These are phyloP conservation scores for Lepidurus couesii DNA, from an alignment of 1,140 invertebrate species.

Conservation along the genomic window DNA sequence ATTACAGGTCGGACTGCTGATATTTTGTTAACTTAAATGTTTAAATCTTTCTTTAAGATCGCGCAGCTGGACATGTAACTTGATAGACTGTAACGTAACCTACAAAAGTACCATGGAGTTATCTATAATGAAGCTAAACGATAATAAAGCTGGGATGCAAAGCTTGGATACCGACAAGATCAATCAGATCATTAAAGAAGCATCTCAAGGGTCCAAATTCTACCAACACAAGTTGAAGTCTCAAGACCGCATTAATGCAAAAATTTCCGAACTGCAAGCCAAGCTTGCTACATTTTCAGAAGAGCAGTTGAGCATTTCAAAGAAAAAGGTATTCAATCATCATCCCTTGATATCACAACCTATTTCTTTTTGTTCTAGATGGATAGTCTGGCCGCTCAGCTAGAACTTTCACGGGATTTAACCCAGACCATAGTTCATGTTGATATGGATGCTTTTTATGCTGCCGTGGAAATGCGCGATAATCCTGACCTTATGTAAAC, in stretches of 20 bases:
- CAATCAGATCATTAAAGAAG: slow-evolving; percentile 54
- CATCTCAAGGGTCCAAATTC: slow-evolving; percentile 55
- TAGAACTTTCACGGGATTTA: slow-evolving; percentile 48
- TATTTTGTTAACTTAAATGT: no score
- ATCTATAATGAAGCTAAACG: slow-evolving; percentile 38
- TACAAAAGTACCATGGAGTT: neutral
- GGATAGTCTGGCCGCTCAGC: slow-evolving; percentile 42
- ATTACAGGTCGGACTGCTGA: no score
- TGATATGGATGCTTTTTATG: slow-evolving; percentile 64
- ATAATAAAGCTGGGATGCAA: slow-evolving; percentile 55
- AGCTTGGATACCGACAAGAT: slow-evolving; percentile 54
- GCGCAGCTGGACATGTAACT: no score
- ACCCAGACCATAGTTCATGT: slow-evolving; percentile 55
- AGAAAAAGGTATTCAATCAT: slow-evolving; percentile 42
- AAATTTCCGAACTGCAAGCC: slow-evolving; percentile 46
- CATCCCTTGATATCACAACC: neutral
- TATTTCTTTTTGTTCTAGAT: slow-evolving; percentile 42
- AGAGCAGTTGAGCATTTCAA: slow-evolving; percentile 42
- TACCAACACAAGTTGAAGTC: slow-evolving; percentile 50
- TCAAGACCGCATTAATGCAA: slow-evolving; percentile 48
- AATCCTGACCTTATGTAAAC: slow-evolving; percentile 49
- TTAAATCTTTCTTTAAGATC: no score
- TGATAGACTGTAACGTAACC: no score
- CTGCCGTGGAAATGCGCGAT: slow-evolving; percentile 61
- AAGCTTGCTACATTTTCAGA: slow-evolving; percentile 43